A percentile compares a stretch with the other conserved stretches of the same genome.
Evolutionary conservation across 2,888 invertebrate genomes (phyloP).

Genomic region (Megamerina dolium): DNA sequence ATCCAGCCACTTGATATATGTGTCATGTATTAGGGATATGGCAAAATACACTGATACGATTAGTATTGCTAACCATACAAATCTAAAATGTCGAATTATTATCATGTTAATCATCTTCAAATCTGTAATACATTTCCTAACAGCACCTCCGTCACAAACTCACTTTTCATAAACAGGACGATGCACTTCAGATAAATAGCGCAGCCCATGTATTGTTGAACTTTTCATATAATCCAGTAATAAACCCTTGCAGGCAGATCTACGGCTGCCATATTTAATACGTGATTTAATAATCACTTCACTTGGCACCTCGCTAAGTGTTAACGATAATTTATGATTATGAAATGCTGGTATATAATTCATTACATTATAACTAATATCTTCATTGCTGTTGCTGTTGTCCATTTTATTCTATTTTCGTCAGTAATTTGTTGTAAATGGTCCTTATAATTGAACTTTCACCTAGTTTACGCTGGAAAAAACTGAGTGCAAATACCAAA

Average conservation of each 20-base stretch:
- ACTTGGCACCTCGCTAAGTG: conserved; percentile 44
- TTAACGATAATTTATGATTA: conserved; percentile 33
- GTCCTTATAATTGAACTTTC: no score
- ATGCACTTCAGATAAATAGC: conserved; percentile 43
- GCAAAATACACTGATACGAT: conserved; percentile 38
- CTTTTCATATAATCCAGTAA: conserved; percentile 42
- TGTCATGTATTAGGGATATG: conserved; percentile 38
- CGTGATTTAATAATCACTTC: conserved; percentile 43
- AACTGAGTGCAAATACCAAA: no score
- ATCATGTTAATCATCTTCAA: background rate
- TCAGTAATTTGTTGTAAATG: no score
- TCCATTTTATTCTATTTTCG: no score
- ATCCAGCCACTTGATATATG: conserved; percentile 40
- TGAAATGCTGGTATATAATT: background rate
- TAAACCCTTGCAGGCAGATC: conserved; percentile 39
- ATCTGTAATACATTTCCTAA: background rate
- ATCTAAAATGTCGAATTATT: conserved; percentile 21
- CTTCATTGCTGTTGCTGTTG: background rate
- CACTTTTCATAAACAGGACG: conserved; percentile 44
- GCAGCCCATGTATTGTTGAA: conserved; percentile 44
- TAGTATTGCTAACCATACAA: conserved; percentile 39
- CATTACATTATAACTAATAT: background rate
- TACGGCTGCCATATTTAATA: conserved; percentile 39
- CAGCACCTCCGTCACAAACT: background rate
- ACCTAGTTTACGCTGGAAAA: no score